Conservation (phyloP, 2,888 invertebrate genomes). For the Pinctada fucata region DNA sequence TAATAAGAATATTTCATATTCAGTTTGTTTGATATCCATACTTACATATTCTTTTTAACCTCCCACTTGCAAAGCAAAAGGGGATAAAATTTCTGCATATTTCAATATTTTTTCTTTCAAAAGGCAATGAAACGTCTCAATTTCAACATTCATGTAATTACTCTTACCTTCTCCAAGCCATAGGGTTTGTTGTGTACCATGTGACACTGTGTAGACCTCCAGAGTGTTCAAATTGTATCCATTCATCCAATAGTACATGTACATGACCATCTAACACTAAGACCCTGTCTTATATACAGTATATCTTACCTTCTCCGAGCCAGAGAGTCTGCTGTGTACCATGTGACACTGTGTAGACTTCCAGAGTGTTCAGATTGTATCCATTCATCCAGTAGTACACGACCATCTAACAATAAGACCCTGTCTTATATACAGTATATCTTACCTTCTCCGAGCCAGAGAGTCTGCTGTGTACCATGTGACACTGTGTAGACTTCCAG, state of each 20-base stretch:
- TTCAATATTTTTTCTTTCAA: too few species aligned
- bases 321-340: conserved; percentile 48
- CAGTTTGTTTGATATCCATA: too few species aligned
- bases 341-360: conserved; percentile 43
- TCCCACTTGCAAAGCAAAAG: too few species aligned
- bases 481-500: conserved; percentile 49
- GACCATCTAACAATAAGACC: conserved; percentile 62
- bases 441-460: conserved; percentile 47
- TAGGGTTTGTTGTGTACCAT: conserved; percentile 43
- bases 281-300: conserved; percentile 52
- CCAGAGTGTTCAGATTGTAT: conserved; percentile 52
- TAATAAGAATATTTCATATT: too few species aligned
- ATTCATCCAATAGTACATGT: conserved; percentile 58
- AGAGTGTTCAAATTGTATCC: conserved; percentile 58
- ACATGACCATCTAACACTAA: conserved; percentile 59
- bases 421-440: conserved; percentile 50
- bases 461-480: conserved; percentile 40
- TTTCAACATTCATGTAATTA: too few species aligned
- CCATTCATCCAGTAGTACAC: conserved; percentile 66
- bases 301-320: conserved; percentile 35
- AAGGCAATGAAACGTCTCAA: too few species aligned
- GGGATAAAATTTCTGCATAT: too few species aligned
- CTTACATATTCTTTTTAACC: too few species aligned
- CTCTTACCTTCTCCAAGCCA: conserved; percentile 44
- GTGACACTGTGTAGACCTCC: conserved; percentile 44